phyloP scores from a whole-genome alignment of 1,140 invertebrate genomes.

The Thaumetopoea pityocampa region DNA sequence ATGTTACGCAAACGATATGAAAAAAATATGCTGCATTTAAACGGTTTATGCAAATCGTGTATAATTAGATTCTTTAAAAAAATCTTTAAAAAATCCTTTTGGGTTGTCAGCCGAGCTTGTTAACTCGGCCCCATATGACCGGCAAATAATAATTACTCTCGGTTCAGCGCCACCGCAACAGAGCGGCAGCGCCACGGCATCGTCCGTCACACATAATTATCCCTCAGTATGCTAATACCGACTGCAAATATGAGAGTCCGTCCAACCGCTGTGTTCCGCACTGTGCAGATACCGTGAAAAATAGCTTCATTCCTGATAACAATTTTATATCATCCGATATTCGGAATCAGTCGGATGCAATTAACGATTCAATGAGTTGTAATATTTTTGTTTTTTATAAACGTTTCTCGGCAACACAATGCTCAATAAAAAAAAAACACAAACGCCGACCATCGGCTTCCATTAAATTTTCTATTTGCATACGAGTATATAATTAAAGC shows the following conservation, averaged over 20 bases:
- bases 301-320: constrained; percentile 47
- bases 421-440: constrained; percentile 41
- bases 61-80: too few relatives aligned
- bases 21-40: constrained; percentile 2
- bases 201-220: constrained; percentile 59
- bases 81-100: too few relatives aligned
- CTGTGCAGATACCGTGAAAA: constrained; percentile 42
- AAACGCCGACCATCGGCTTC: constrained; percentile 48
- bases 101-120: constrained; percentile 3
- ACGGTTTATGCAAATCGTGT: constrained; percentile 18
- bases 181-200: constrained; percentile 30
- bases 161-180: constrained; percentile 30
- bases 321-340: constrained; percentile 2
- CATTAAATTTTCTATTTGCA: constrained; percentile 70
- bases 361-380: constrained; percentile 20
- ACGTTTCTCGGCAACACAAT: constrained; percentile 32
- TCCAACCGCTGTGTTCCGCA: constrained; percentile 13
- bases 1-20: constrained; percentile 2
- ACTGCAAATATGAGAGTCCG: constrained; percentile 53
- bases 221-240: constrained; percentile 52
- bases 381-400: constrained; percentile 21
- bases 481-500: constrained; percentile 69
- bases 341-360: constrained; percentile 2
- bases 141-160: constrained; percentile 37
- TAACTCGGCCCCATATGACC: constrained; percentile 24